Base-by-base conservation (phyloP, 2,797 vertebrate species). In the Borostomias antarcticus region DNA sequence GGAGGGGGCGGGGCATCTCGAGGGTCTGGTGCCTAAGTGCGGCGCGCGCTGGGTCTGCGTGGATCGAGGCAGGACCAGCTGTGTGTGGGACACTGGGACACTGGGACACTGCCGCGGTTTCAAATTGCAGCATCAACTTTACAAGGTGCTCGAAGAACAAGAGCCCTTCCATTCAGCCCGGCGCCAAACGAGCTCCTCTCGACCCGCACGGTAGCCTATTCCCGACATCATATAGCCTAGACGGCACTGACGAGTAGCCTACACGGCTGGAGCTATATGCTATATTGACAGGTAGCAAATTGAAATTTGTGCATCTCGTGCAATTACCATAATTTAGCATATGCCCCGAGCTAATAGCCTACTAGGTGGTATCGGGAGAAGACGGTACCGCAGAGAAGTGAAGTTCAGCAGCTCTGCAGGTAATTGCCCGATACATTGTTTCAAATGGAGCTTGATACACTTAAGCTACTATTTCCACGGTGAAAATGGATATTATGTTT, bases 361-460 rank as follows among this genome's bases (percentile, higher is more conserved):
- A n/a, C 13, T 25, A 37, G n/a, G 28, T 58, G 67, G 66, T 58
- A 2, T 50, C 43, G 11, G 33, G 60, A 26, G 71, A 53, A 75
- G 61, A 82, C 66, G 81, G 74, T 64, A 68, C 74, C 86, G 85
- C 86, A 84, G 82, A 77, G 80, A 85, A 89, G 86, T 88, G 88
- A 88, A 89, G 84, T 88, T 88, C 78, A 85, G 82, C 84, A 82
- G 86, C 85, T 81, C 25, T 82, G 85, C 84, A 89, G 88, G 87
- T 88, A 86, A 81, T 17, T 0, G 69, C 68, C 29, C 11, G 59
- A 5, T 4, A 32, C 70, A 6, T 5, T 23, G 58, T 15, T 25
- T 53, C 6, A 5, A 28, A 4, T 11, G 21, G 29, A 48, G 26
- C 43, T 32, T 17, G 28, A 8, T 59, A 40, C 23, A 43, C 28